Conservation (phyloP, 2,888 invertebrate genomes). For the Mechanitis messenoides region DNA sequence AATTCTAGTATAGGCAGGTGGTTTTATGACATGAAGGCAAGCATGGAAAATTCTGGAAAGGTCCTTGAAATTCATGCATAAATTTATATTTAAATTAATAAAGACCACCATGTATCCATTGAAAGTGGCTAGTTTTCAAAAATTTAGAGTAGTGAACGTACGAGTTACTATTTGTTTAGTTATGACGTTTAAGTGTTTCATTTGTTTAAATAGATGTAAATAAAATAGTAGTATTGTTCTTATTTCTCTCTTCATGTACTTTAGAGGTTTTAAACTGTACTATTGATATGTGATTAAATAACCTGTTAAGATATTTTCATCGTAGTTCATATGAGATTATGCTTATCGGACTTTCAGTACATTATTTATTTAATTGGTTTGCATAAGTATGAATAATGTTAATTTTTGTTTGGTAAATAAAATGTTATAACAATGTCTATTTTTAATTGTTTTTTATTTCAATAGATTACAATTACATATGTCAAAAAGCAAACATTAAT, state of each 20-base stretch:
- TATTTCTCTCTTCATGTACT: too few relatives aligned
- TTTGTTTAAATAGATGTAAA: constrained; percentile 1
- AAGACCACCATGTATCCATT: background rate
- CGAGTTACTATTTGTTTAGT: too few relatives aligned
- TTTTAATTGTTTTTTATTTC: background rate
- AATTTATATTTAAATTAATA: background rate
- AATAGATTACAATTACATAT: background rate
- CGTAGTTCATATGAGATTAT: background rate
- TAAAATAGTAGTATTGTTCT: too few relatives aligned
- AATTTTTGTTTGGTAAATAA: background rate
- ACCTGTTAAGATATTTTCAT: background rate
- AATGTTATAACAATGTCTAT: background rate
- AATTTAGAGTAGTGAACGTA: background rate
- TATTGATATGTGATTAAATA: background rate
- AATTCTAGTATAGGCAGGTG: constrained; percentile 86
- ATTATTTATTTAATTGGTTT: constrained; percentile 3
- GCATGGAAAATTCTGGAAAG: constrained; percentile 78
- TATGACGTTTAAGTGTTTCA: too few relatives aligned
- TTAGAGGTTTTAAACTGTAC: too few relatives aligned
- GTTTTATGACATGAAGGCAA: constrained; percentile 85
- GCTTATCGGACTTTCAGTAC: background rate
- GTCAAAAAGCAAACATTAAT: constrained; percentile 1
- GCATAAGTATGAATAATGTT: background rate
- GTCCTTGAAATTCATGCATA: constrained; percentile 33
- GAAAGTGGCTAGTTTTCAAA: background rate